Evolutionary conservation across 2,888 invertebrate genomes (phyloP).

Genomic region (Zonitis immaculata): DNA sequence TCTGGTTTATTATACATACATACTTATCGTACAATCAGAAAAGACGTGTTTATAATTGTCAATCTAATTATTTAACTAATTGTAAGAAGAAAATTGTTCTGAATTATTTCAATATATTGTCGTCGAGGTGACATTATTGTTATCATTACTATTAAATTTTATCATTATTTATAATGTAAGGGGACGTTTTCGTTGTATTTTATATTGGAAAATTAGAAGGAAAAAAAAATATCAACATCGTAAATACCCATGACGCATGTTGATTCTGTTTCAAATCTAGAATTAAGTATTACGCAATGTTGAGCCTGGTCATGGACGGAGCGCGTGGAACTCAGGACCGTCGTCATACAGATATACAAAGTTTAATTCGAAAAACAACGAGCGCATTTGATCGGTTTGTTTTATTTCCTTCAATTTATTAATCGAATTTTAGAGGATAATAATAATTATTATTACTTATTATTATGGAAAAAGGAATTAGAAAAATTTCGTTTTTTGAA

Average conservation of each 20-base stretch:
- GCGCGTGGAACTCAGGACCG: constrained; percentile 30
- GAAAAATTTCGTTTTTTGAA: constrained; percentile 28
- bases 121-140: not conserved
- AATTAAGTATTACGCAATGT: constrained; percentile 42
- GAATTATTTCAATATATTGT: not conserved
- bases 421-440: too few relatives aligned
- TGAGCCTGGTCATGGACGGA: constrained; percentile 41
- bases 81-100: not conserved
- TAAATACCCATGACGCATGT: constrained; percentile 40
- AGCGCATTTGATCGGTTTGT: too few relatives aligned
- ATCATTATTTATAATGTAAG: not conserved
- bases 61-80: not conserved
- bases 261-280: constrained; percentile 38
- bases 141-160: not conserved
- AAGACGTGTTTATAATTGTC: not conserved
- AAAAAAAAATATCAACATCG: constrained; percentile 19
- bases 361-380: too few relatives aligned
- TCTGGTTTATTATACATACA: not conserved
- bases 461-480: too few relatives aligned
- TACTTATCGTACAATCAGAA: not conserved
- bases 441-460: too few relatives aligned
- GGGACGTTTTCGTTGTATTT: constrained; percentile 3
- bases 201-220: constrained; percentile 18
- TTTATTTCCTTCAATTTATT: too few relatives aligned
- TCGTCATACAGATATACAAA: constrained; percentile 29